Base-by-base conservation (phyloP, 2,113 vertebrate species). In the Elanoides forficatus region DNA sequence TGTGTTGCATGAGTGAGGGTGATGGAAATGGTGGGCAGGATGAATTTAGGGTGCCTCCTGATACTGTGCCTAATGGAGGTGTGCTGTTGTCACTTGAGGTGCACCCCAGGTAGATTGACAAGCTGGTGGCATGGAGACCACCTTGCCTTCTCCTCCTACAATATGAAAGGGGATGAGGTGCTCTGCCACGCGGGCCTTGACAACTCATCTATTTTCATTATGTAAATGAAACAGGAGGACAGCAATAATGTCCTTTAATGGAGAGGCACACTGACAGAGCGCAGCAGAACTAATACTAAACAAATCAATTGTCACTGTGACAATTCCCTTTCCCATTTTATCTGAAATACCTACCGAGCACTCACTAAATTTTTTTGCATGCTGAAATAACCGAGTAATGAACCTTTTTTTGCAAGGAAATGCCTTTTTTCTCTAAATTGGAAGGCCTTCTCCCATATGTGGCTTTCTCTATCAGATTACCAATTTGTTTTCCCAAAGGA, bases 161-260 rank as follows among this genome's bases (percentile, higher is more conserved):
- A 21, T 8, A 1, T 34, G 23, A 29, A 55, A 40, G 3, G 27
- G 25, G 53, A 4, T 4, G 48, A 84, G 19, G 19, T 22, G 76
- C 27, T 36, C 55, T 1, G 0, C 23, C 21, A 10, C 0, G 0
- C 1, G 0, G n/a, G 43, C 43, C n/a, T n/a, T 80, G 81, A 18
- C 23, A 76, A 7, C 76, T 65, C 68, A 13, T 50, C 59, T 45
- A 1, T 78, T 81, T 29, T 45, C 20, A 15, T 70, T 14, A 19
- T 15, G 38, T 81, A 53, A 62, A 68, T n/a, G 27, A 45, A 85
- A 23, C 16, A n/a, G 58, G 56, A 62, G 42, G 40, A 29, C 34
- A 32, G 80, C 48, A 60, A 20, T 62, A 11, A 78, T 8, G 34
- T 30, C 38, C n/a, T 55, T 70, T 23, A 62, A 23, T 21, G 65